Evolutionary conservation across 1,140 invertebrate species (phyloP), one percentile per base, ranked within the genome.

Genomic region (Apolygus lucorum): DNA sequence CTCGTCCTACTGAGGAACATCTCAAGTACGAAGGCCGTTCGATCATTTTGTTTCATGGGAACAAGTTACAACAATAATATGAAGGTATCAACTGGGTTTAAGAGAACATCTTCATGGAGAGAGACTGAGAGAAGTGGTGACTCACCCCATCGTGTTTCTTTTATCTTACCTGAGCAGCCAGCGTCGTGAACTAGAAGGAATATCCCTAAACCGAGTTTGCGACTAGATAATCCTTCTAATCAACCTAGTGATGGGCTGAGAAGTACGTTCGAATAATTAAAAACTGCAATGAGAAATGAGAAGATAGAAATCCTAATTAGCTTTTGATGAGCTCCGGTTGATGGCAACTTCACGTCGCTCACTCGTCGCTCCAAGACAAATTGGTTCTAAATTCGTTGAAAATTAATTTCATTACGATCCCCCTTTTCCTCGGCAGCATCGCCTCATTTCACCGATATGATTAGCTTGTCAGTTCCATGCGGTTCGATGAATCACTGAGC

Each of bases 201-300:
- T n/a, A n/a, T n/a, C n/a, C n/a, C n/a, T n/a, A n/a, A n/a, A n/a
- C n/a, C n/a, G n/a, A n/a, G n/a, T n/a, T n/a, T n/a, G n/a, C n/a
- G n/a, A n/a, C n/a, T n/a, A n/a, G n/a, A n/a, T n/a, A n/a, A n/a
- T n/a, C n/a, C n/a, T n/a, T n/a, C n/a, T n/a, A n/a, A n/a, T n/a
- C n/a, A n/a, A n/a, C n/a, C n/a, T n/a, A 24, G 22, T 4, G 54
- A 21, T 59, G 54, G 22, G 8, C 22, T 59, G 11, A 17, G 54
- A 22, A 59, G 4, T 11, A 59, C 54, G 22, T 59, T 24, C 4
- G 22, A 59, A 21, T 59, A 22, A 59, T 59, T 59, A 59, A 59
- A 59, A 59, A 59, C 54, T 59, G 54, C 54, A 59, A 22, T 59
- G 54, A 59, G 22, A 59, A 59, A 59, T 59, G 54, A 59, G 22